Conservation (phyloP, 2,888 invertebrate genomes). For the Deilephila porcellus region DNA sequence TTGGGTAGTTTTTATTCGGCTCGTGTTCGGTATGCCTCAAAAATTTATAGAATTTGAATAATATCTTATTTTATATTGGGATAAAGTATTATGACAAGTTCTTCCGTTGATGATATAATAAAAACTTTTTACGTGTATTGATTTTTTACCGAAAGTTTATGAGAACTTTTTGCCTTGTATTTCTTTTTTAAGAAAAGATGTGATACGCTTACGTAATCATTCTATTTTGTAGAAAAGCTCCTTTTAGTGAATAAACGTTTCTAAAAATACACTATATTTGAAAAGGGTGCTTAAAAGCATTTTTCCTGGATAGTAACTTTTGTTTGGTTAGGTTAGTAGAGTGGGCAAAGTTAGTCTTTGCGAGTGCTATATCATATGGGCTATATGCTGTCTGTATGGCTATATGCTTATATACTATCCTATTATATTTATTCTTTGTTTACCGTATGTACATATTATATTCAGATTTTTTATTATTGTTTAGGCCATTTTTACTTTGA, state of each 20-base stretch:
- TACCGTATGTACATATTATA: too few relatives aligned
- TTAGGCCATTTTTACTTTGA: too few relatives aligned
- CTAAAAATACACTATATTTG: neutral
- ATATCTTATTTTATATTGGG: neutral
- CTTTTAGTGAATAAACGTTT: neutral
- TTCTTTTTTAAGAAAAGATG: neutral
- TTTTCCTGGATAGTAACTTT: neutral
- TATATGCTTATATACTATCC: too few relatives aligned
- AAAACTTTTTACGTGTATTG: neutral
- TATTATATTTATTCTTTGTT: too few relatives aligned
- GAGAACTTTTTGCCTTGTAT: neutral
- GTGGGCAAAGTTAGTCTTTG: neutral
- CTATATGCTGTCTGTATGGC: too few relatives aligned
- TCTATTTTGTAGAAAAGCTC: too few relatives aligned
- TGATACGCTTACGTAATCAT: neutral
- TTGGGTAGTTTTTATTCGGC: neutral
- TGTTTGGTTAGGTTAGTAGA: neutral
- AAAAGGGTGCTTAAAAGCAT: neutral
- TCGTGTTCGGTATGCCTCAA: neutral
- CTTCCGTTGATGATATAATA: neutral
- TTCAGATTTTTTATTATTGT: too few relatives aligned
- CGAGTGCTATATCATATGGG: neutral
- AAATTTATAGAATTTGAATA: neutral
- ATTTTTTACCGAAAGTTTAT: constrained; percentile 8
- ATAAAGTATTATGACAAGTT: neutral